A percentile compares a stretch with the other conserved stretches of the same genome.
Conservation (phyloP, 2,113 vertebrate species). For the Peromyscus californicus region DNA sequence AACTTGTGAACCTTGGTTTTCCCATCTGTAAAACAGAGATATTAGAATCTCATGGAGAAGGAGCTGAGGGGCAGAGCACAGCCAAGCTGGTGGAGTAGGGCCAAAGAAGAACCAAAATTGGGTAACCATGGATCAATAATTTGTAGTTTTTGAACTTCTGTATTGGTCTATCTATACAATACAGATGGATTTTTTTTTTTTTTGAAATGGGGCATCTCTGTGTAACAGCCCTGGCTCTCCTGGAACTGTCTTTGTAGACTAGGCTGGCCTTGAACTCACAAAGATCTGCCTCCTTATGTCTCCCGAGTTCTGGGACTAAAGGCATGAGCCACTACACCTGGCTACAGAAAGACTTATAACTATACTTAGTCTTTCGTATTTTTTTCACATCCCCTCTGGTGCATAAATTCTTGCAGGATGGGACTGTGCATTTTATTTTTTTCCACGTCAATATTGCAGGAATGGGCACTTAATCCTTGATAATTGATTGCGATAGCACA, state of each 20-base stretch:
- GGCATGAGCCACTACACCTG: too few relatives aligned
- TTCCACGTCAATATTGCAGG: background rate
- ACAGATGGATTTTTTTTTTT: background rate
- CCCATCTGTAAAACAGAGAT: background rate
- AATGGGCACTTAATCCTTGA: background rate
- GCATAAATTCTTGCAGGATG: background rate
- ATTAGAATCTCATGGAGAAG: background rate
- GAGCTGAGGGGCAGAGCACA: background rate
- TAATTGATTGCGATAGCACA: constrained; percentile 4
- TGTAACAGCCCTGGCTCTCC: background rate
- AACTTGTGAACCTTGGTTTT: background rate
- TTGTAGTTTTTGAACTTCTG: constrained; percentile 10
- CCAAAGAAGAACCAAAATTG: background rate
- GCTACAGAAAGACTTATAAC: background rate
- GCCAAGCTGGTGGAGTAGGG: background rate
- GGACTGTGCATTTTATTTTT: background rate
- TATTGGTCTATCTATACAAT: background rate
- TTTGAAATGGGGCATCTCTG: background rate
- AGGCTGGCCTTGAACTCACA: background rate
- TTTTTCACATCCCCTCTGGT: background rate
- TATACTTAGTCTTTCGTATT: background rate
- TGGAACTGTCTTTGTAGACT: background rate
- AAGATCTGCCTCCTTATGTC: background rate
- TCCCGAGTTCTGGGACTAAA: background rate
- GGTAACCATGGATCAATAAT: background rate